Conservation (phyloP, 1,140 invertebrate genomes). For the Paramacrobiotus metropolitanus region DNA sequence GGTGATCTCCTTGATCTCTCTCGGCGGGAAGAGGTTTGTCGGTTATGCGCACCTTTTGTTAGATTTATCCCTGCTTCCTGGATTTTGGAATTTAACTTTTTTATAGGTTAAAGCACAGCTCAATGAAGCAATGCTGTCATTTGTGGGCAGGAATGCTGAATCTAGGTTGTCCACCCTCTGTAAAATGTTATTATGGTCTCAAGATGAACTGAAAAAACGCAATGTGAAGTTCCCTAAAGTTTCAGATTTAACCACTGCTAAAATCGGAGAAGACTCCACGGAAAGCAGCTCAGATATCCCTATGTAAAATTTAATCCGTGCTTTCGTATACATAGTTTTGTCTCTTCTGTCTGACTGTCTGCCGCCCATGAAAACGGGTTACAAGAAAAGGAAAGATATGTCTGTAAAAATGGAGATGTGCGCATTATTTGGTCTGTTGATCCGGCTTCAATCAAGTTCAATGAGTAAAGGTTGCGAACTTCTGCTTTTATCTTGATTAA, state of each 20-base stretch:
- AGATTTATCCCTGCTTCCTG: constrained; percentile 3
- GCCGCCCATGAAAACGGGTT: background rate
- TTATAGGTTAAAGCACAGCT: constrained; percentile 78
- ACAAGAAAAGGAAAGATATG: background rate
- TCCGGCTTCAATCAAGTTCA: too few relatives aligned
- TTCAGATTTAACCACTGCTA: constrained; percentile 56
- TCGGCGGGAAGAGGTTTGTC: constrained; percentile 63
- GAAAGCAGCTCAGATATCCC: background rate
- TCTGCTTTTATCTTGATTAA: too few relatives aligned
- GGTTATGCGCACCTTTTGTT: constrained; percentile 8
- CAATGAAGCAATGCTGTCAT: constrained; percentile 79
- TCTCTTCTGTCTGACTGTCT: background rate
- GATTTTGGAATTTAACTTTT: constrained; percentile 11
- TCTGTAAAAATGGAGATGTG: background rate
- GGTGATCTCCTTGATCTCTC: constrained; percentile 73
- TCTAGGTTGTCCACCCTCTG: constrained; percentile 68
- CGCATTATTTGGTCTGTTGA: too few relatives aligned
- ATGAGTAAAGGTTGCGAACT: too few relatives aligned
- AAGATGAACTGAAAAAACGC: constrained; percentile 77
- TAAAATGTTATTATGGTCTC: constrained; percentile 79
- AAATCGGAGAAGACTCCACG: constrained; percentile 24
- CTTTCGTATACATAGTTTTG: too few relatives aligned
- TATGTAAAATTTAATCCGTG: too few relatives aligned
- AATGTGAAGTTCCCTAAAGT: constrained; percentile 75
- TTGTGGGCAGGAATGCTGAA: constrained; percentile 64